Conservation (phyloP, 2,888 invertebrate genomes). For the Tenodera sinensis region DNA sequence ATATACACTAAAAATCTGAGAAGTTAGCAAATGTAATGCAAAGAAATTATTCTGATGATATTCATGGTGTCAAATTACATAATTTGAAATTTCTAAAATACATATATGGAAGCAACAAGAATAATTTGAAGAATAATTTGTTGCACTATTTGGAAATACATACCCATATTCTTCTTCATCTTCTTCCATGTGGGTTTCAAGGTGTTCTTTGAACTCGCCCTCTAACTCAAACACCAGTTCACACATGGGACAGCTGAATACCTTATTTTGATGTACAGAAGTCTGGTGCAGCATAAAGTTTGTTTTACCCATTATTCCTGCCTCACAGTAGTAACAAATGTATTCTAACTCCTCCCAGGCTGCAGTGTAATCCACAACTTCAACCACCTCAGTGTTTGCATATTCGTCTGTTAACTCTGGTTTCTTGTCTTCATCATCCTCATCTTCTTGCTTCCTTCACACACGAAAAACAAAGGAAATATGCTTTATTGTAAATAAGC, state of each 20-base stretch:
- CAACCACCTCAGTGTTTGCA: neutral
- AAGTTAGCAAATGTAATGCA: too few species aligned
- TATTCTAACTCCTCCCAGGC: neutral
- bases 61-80: too few species aligned
- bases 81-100: too few species aligned
- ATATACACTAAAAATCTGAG: too few species aligned
- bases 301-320: constrained; percentile 14
- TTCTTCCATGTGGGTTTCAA: neutral
- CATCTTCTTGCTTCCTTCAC: neutral
- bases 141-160: too few species aligned
- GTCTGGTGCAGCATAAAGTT: constrained; percentile 24
- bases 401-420: neutral
- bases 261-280: constrained; percentile 20
- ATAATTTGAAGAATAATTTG: too few species aligned
- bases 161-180: neutral
- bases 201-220: neutral
- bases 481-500: too few species aligned
- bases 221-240: constrained; percentile 6
- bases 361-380: neutral
- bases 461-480: neutral
- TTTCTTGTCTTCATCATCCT: neutral
- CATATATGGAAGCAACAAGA: too few species aligned
- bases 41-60: too few species aligned
- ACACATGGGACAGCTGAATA: constrained; percentile 27
- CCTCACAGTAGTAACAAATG: constrained; percentile 19